phyloP scores from a whole-genome alignment of 2,797 vertebrate genomes.

The Poeciliopsis turneri region DNA sequence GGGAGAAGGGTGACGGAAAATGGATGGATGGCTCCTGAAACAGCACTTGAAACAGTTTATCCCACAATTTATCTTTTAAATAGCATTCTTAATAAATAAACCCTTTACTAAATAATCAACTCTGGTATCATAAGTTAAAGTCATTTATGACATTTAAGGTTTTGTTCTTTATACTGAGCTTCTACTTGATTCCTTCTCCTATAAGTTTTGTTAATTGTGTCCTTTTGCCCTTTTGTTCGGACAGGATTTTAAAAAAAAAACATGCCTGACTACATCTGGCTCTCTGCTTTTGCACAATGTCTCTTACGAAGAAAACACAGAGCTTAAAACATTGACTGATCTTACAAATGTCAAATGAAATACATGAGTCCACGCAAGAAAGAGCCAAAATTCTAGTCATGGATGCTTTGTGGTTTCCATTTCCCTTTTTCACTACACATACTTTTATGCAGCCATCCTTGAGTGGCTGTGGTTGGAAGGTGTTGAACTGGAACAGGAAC shows the following conservation, averaged over 20 bases:
- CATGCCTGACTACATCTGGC: neutral
- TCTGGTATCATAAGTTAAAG: neutral
- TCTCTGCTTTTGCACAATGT: neutral
- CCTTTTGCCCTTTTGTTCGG: neutral
- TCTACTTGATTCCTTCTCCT: neutral
- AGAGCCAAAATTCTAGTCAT: neutral
- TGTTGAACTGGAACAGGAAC: conserved; percentile 6
- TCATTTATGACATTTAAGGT: neutral
- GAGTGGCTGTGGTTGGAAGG: conserved; percentile 12
- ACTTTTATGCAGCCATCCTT: neutral
- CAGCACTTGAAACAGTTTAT: neutral
- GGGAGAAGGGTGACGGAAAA: too few relatives aligned
- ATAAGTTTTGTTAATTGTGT: neutral
- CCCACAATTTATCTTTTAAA: neutral
- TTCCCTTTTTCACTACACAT: neutral
- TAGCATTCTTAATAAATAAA: neutral
- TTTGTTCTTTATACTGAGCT: neutral
- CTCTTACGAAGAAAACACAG: neutral
- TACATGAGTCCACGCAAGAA: neutral
- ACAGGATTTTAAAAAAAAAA: neutral
- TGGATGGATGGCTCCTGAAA: neutral
- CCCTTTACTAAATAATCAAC: neutral
- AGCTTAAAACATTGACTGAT: neutral
- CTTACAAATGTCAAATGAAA: neutral
- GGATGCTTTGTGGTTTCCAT: neutral